These are phyloP conservation scores for Aphrophora alni DNA, from an alignment of 2,888 invertebrate species.

Conservation along the genomic window DNA sequence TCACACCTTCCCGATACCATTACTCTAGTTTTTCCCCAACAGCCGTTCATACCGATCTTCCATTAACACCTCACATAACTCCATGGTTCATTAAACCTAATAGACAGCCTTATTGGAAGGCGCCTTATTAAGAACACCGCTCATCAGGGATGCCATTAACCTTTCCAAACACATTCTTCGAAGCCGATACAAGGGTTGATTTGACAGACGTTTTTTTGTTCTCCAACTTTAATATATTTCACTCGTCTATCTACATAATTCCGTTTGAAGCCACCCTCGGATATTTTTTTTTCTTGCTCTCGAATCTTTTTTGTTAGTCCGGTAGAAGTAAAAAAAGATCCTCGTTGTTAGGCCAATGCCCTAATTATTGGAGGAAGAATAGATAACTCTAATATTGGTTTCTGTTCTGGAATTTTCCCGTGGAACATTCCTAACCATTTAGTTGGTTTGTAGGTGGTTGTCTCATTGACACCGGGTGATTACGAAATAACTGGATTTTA, in stretches of 20 bases:
- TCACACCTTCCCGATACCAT: too few relatives aligned
- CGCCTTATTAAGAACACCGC: not conserved
- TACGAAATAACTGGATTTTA: too few relatives aligned
- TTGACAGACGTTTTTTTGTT: constrained; percentile 3
- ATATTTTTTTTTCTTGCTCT: not conserved
- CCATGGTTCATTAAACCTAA: not conserved
- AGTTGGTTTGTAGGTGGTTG: not conserved
- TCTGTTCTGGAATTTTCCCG: not conserved
- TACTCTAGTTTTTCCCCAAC: not conserved
- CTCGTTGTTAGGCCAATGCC: not conserved
- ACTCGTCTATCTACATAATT: not conserved
- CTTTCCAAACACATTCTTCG: not conserved
- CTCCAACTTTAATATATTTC: not conserved
- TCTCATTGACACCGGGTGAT: too few relatives aligned
- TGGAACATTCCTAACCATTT: not conserved
- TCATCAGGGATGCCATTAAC: not conserved
- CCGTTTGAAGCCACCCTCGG: constrained; percentile 6
- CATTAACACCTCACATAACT: constrained; percentile 4
- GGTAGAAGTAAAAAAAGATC: not conserved
- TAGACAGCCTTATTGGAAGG: constrained; percentile 9
- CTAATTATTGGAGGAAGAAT: not conserved
- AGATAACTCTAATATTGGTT: not conserved
- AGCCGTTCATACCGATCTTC: not conserved
- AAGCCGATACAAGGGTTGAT: not conserved
- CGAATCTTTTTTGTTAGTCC: not conserved